phyloP scores from a whole-genome alignment of 2,888 invertebrate genomes.

The Cyaniris semiargus region DNA sequence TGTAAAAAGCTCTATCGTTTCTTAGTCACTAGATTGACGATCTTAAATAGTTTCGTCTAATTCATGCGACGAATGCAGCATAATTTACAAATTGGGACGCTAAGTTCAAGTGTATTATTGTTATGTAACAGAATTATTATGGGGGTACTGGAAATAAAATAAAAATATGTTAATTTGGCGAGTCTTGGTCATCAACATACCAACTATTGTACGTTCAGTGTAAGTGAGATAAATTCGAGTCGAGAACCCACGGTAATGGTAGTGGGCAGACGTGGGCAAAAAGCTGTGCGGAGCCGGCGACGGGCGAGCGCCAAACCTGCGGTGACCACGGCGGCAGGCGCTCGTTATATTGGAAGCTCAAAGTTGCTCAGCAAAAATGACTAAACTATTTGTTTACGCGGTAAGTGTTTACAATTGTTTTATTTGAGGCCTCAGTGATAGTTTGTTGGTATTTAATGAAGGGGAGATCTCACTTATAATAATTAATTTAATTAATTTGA shows the following conservation, averaged over 20 bases:
- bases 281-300: not conserved
- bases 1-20: too few species aligned
- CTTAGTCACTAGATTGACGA: too few species aligned
- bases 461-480: not conserved
- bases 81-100: too few species aligned
- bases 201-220: not conserved
- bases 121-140: too few species aligned
- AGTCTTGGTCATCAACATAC: too few species aligned
- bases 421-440: not conserved
- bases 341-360: not conserved
- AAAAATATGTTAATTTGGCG: too few species aligned
- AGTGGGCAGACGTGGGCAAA: not conserved
- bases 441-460: not conserved
- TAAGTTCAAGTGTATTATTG: too few species aligned
- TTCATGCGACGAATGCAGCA: too few species aligned
- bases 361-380: not conserved
- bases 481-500: not conserved
- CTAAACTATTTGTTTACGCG: slow-evolving; percentile 2
- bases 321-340: slow-evolving; percentile 2
- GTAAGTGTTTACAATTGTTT: not conserved
- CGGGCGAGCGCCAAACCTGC: slow-evolving; percentile 7
- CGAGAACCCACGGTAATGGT: not conserved
- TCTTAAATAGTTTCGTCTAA: too few species aligned
- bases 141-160: too few species aligned
- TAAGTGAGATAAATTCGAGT: slow-evolving; percentile 8